A percentile compares a stretch with the other conserved stretches of the same genome.
Conservation (phyloP, 2,113 vertebrate genomes). For the Lepus americanus region DNA sequence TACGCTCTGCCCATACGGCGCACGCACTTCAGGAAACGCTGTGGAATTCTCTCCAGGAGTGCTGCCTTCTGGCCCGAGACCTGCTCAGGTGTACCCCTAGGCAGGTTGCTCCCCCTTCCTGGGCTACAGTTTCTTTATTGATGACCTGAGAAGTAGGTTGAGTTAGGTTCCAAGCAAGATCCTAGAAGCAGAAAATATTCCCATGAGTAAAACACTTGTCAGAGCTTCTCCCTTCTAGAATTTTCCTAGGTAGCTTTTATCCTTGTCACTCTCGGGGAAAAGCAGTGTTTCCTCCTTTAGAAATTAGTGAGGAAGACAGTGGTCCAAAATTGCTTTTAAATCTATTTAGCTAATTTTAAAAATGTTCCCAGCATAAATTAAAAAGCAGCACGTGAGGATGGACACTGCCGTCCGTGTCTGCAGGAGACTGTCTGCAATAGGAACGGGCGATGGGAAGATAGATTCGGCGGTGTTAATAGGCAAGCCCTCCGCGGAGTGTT, state of each 20-base stretch:
- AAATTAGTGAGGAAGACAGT: conserved; percentile 41
- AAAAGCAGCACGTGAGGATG: background rate
- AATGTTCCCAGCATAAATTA: conserved; percentile 62
- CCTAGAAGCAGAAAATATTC: conserved; percentile 1
- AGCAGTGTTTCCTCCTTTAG: conserved; percentile 21
- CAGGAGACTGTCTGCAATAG: too few species aligned
- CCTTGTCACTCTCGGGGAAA: conserved; percentile 10
- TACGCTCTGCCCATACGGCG: background rate
- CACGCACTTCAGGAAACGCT: conserved; percentile 15
- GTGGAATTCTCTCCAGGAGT: background rate
- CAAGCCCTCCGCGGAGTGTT: conserved; percentile 67
- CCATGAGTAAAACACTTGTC: background rate
- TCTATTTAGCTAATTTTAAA: conserved; percentile 42
- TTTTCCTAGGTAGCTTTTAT: conserved; percentile 27
- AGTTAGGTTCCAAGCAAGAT: conserved; percentile 52
- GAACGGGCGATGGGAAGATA: conserved; percentile 70
- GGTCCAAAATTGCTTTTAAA: conserved; percentile 12
- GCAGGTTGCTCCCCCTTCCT: background rate
- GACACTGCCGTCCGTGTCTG: background rate
- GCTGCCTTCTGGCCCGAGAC: background rate
- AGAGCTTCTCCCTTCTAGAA: background rate
- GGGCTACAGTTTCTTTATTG: background rate
- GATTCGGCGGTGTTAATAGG: conserved; percentile 74
- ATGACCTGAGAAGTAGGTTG: background rate
- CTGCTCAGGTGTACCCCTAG: background rate